phyloP scores from a whole-genome alignment of 2,113 vertebrate genomes.

The Zootoca vivipara region DNA sequence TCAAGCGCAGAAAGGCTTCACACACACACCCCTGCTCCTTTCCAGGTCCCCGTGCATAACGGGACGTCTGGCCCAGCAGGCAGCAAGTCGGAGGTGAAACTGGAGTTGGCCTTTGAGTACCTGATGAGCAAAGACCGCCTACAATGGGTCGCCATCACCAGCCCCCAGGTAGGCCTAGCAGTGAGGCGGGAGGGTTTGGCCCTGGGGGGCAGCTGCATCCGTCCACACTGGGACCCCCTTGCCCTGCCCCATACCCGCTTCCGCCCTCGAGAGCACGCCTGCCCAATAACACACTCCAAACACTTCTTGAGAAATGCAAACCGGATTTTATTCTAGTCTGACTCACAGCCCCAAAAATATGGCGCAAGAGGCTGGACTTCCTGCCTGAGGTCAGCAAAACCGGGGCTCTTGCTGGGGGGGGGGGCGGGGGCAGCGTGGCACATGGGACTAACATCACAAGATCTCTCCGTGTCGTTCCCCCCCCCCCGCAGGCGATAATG shows the following conservation, averaged over 20 bases:
- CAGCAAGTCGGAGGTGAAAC: constrained; percentile 89
- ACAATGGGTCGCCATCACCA: constrained; percentile 99
- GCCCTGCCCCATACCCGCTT: too few species aligned
- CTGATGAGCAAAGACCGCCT: constrained; percentile 98
- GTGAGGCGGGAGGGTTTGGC: too few species aligned
- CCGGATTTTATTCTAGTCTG: neutral
- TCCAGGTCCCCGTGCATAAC: constrained; percentile 88
- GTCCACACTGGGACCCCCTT: neutral
- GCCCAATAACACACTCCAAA: neutral
- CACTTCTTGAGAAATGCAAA: neutral
- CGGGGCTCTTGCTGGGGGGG: neutral
- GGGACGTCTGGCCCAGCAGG: constrained; percentile 84
- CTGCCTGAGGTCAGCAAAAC: neutral
- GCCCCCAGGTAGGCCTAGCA: constrained; percentile 86
- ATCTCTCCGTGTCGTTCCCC: too few species aligned
- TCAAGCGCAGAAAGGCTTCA: neutral
- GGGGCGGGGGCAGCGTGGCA: neutral
- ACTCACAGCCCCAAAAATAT: neutral
- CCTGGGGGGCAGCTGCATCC: neutral
- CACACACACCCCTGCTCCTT: neutral
- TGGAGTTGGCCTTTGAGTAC: constrained; percentile 97
- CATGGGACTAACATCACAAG: too few species aligned
- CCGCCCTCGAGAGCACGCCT: too few species aligned
- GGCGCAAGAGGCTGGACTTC: neutral
- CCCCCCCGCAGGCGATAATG: constrained; percentile 90